These are phyloP conservation scores for Drosophila nr. perissopoda DNA, from an alignment of 2,888 invertebrate species.

Conservation along the genomic window DNA sequence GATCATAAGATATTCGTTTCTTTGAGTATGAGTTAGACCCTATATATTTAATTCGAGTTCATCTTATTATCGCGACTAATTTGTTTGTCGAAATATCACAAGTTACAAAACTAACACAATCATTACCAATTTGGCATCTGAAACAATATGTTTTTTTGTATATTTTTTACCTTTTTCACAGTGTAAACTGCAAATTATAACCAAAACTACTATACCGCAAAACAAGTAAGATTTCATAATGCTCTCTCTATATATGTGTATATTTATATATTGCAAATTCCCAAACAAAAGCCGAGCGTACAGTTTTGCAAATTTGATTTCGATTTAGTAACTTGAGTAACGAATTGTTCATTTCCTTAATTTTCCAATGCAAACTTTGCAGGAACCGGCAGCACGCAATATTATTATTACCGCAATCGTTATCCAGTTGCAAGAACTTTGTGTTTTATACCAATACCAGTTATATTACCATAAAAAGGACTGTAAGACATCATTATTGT, in stretches of 20 bases:
- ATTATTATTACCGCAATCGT: constrained; percentile 77
- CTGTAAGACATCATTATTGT: constrained; percentile 57
- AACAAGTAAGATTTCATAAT: constrained; percentile 56
- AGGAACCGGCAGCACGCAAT: constrained; percentile 80
- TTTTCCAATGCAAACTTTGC: constrained; percentile 55
- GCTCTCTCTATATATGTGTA: background rate
- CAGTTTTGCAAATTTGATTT: constrained; percentile 13
- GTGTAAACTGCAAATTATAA: constrained; percentile 64
- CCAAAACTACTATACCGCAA: constrained; percentile 40
- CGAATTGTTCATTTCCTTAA: constrained; percentile 43
- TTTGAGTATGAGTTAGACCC: background rate
- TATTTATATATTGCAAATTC: constrained; percentile 17
- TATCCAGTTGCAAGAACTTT: constrained; percentile 67
- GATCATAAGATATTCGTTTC: background rate
- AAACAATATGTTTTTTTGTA: constrained; percentile 37
- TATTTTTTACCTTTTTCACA: constrained; percentile 58
- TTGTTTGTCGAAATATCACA: constrained; percentile 48
- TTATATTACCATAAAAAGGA: constrained; percentile 67
- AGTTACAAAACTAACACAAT: constrained; percentile 50
- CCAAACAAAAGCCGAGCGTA: constrained; percentile 75
- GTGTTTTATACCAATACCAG: constrained; percentile 77
- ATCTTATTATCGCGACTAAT: constrained; percentile 24
- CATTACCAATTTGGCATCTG: constrained; percentile 27
- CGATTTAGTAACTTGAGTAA: constrained; percentile 56
- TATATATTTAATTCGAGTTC: background rate